phyloP scores from a whole-genome alignment of 2,888 invertebrate species.

The Anarsia innoxiella region DNA sequence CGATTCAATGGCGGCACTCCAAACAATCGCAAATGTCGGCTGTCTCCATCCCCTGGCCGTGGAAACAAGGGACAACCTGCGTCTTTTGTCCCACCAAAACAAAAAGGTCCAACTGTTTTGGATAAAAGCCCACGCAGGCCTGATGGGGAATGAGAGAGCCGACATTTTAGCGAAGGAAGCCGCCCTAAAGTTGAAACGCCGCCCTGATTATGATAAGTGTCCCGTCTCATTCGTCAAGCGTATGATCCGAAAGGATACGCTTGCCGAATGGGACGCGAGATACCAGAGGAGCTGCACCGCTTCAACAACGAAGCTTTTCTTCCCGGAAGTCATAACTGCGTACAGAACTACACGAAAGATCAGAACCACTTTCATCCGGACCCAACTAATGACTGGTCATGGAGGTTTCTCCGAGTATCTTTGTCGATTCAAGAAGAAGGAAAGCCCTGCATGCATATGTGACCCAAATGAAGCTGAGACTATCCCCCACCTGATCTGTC shows the following conservation, averaged over 20 bases:
- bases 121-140: conserved; percentile 12
- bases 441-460: conserved; percentile 3
- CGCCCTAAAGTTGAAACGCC: not conserved
- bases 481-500: too few relatives aligned
- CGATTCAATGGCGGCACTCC: conserved; percentile 5
- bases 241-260: not conserved
- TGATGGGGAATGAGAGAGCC: conserved; percentile 12
- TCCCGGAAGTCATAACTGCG: not conserved
- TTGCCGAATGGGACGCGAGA: not conserved
- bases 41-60: conserved; percentile 5
- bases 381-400: conserved; percentile 3
- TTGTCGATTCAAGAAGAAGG: conserved; percentile 7
- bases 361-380: not conserved
- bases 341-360: not conserved
- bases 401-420: conserved; percentile 11
- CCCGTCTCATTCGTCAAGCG: conserved; percentile 1
- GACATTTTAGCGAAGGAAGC: conserved; percentile 10
- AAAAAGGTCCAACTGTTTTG: conserved; percentile 5
- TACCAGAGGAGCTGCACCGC: not conserved
- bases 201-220: not conserved
- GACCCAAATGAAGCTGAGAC: too few relatives aligned
- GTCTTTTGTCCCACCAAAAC: not conserved
- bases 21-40: not conserved
- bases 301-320: not conserved
- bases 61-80: not conserved